Evolutionary conservation across 2,888 invertebrate genomes (phyloP).

Genomic region (Buathra laborator): DNA sequence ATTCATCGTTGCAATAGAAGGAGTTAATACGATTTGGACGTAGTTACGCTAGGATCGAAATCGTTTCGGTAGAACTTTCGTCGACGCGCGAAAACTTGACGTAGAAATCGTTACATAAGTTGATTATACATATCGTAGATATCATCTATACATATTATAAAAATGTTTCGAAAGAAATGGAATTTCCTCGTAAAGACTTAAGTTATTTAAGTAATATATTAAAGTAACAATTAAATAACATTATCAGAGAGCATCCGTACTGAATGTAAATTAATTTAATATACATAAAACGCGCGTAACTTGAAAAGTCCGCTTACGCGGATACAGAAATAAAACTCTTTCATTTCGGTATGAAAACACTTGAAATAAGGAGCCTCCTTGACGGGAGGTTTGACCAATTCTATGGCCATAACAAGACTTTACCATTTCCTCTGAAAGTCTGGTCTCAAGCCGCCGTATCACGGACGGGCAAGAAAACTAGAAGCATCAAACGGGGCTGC

Average conservation of each 20-base stretch:
- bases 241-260: neutral
- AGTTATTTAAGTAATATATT: neutral
- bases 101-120: neutral
- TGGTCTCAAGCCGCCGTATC: neutral
- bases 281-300: neutral
- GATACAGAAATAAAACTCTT: neutral
- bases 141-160: too few species aligned
- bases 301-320: neutral
- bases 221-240: neutral
- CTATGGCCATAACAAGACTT: neutral
- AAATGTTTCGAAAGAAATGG: too few species aligned
- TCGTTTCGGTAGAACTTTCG: conserved; percentile 1
- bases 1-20: neutral
- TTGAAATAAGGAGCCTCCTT: neutral
- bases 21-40: conserved; percentile 40
- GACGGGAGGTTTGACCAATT: neutral
- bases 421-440: conserved; percentile 14
- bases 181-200: too few species aligned
- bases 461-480: conserved; percentile 52
- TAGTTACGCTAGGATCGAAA: conserved; percentile 32
- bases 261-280: too few species aligned
- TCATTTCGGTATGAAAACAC: neutral
- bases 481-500: conserved; percentile 68
- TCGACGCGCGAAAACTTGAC: conserved; percentile 25
- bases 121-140: too few species aligned